Evolutionary conservation across 2,113 vertebrate species (phyloP), one percentile per base, ranked within the genome.

Genomic region (Thunnus maccoyii): DNA sequence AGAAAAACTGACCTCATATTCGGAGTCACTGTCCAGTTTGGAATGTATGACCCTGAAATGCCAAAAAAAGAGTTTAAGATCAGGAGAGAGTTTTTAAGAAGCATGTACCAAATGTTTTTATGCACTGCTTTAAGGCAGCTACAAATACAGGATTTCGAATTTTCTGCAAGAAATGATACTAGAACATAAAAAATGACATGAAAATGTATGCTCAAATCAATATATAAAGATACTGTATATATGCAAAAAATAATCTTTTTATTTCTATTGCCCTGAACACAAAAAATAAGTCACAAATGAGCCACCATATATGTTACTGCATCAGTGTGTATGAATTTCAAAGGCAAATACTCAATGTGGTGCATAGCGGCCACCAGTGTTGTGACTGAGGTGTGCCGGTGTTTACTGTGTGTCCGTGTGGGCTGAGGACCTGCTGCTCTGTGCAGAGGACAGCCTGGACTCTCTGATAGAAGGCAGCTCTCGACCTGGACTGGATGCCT

Each of bases 1-100:
- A 1, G 5, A 5, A 15, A 66, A 61, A 76, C 87, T 71, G 17
- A 95, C 95, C 93, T 95, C 94, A 63, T 22, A 87, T 20, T 93
- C 93, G 14, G 90, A 93, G 68, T 91, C 87, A 6, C 52, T 50
- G 4, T 88, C 79, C 16, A n/a, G 63, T 51, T 76, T 51, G 63
- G 62, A 54, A 3, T 36, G 16, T 48, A 65, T 41, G 13, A 52
- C 72, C 62, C 94, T 94, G 75, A 84, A 88, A 88, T 17, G 7
- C 22, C 14, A 72, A 44, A 48, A 1, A 70, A 41, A 56, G 12
- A 46, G 17, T 54, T 27, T 20, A 25, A 2, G 0, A 3, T 70
- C 20, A 52, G 30, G n/a, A 20, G 16, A 60, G 13, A 16, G 3
- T 25, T 68, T 76, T 41, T 32, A 0, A 78, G 17, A 22, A 44